Evolutionary conservation across 2,888 invertebrate genomes (phyloP), one percentile per base, ranked within the genome.

Genomic region (Amphipyra berbera): DNA sequence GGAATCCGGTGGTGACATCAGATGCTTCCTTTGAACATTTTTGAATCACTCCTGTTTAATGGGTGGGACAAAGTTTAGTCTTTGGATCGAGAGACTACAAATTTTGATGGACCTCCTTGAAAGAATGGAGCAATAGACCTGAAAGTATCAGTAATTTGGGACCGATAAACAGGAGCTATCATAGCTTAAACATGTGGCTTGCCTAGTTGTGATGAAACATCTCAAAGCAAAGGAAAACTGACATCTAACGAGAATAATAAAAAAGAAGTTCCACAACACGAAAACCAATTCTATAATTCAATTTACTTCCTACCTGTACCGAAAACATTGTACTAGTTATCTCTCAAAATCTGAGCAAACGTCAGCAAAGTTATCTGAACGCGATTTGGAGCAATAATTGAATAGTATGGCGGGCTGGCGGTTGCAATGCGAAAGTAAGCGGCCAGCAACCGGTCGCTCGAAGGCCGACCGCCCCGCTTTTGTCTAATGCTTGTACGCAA

Each of bases 381-480:
- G 48, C 60, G 62, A 79, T 77, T 79, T 79, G 73, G 78, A 77
- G 72, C 70, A 81, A 78, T 83, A 83, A 83, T 81, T 82, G 79
- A 80, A 76, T 73, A 77, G 82, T 82, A 79, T 80, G 80, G 86
- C 87, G 83, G 83, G 73, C 81, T 77, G 80, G 82, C 84, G 21
- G 41, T 15, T 88, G 91, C 89, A 89, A 89, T 86, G 88, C 92
- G 94, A 93, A 93, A 94, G 93, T 93, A 92, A 93, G 89, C 86
- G 90, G 92, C 78, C 61, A 67, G 72, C 83, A 91, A 94, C 93
- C 94, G 93, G 94, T 94, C 90, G 86, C 75, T 53, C 90, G 93
- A 93, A 94, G 94, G 94, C 90, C 94, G 89, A 71, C 92, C 73
- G 80, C 88, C n/a, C 83, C 83, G 90, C 90, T 90, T 91, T 92